phyloP scores from a whole-genome alignment of 2,797 vertebrate genomes.

The Poeciliopsis gracilis region DNA sequence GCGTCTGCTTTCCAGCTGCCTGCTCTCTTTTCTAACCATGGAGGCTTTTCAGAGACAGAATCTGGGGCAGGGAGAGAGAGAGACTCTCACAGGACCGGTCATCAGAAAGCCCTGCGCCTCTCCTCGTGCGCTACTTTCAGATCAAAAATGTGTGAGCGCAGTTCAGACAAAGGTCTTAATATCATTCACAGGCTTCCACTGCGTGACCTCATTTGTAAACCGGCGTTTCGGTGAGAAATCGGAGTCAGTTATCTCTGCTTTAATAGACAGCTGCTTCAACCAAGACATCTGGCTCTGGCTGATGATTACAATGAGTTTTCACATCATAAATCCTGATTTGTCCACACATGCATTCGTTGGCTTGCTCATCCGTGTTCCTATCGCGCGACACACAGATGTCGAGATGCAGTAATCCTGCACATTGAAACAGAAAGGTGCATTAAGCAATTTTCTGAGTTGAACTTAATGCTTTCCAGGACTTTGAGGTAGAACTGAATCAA shows the following conservation, averaged over 20 bases:
- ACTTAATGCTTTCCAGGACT: background rate
- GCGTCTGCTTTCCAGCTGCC: conserved; percentile 65
- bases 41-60: conserved; percentile 51
- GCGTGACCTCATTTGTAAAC: conserved; percentile 41
- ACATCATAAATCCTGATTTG: conserved; percentile 24
- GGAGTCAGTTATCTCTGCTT: conserved; percentile 37
- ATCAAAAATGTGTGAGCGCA: conserved; percentile 38
- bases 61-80: conserved; percentile 62
- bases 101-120: conserved; percentile 61
- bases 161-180: conserved; percentile 58
- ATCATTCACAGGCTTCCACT: conserved; percentile 29
- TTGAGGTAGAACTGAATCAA: conserved; percentile 27
- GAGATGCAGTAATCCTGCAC: conserved; percentile 53
- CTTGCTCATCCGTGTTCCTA: conserved; percentile 11
- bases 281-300: conserved; percentile 38
- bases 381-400: conserved; percentile 21
- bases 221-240: conserved; percentile 13
- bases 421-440: conserved; percentile 8
- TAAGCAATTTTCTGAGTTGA: background rate
- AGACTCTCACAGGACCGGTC: conserved; percentile 66
- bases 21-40: conserved; percentile 53
- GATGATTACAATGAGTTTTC: conserved; percentile 35
- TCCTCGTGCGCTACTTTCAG: conserved; percentile 52
- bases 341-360: conserved; percentile 4
- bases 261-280: conserved; percentile 41